Evolutionary conservation across 2,888 invertebrate genomes (phyloP), one percentile per base, ranked within the genome.

Genomic region (Linnaemya tessellans): DNA sequence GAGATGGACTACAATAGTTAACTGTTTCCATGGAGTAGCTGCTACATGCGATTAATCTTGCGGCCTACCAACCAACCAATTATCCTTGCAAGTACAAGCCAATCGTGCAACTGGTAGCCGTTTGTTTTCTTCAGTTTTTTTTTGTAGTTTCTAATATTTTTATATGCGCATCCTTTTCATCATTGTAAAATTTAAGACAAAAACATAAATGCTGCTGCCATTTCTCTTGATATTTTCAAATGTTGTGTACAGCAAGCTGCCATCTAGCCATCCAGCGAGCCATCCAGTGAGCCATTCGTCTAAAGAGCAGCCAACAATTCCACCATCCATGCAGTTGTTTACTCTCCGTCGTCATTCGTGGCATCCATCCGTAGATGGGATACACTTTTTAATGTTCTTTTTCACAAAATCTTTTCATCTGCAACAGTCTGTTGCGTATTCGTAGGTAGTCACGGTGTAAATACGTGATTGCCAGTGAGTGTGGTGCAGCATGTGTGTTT

Each of bases 351-450:
- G 38, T 11, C 58, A 79, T 43, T 46, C 54, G 71, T 71, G 15
- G 38, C 71, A n/a, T 68, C 38, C 22, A 56, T 73, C 38, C 13
- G 11, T 30, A 68, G 56, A 43, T 78, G 70, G 73, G 62, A 43
- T 74, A 65, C 74, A 74, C 51, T 38, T 77, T n/a, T 84, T 73
- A 81, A 80, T 64, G 62, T 70, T 25, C 30, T 30, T 11, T 41
- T 41, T 11, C 22, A 20, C 38, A 54, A 10, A 35, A 41, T 58
- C 25, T 56, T 77, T 41, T 30, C 77, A 82, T 49, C 30, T 77
- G 49, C 70, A 71, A 62, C 68, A 81, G 77, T 83, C 71, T 65
- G 77, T 78, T 83, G 82, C 58, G 71, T 71, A 54, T 73, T 73
- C 35, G 18, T 60, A 20, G n/a, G n/a, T 58, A 73, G 65, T 73